These are phyloP conservation scores for Aphelinus certus DNA, from an alignment of 1,140 invertebrate species.

Conservation along the genomic window DNA sequence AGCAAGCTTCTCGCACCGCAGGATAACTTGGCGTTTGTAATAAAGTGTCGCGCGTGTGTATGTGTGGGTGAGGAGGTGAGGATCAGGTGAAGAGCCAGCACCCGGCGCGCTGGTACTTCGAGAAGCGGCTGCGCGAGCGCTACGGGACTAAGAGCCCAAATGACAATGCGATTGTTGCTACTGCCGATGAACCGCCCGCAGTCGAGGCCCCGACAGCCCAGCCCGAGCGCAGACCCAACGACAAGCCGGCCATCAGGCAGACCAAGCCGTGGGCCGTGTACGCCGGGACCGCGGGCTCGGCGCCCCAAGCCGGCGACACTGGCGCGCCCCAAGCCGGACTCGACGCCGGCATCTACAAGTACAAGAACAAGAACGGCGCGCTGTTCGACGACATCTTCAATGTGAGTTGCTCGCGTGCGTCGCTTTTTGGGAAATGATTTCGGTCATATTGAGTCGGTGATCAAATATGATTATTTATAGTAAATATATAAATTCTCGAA, in stretches of 20 bases:
- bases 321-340: background rate
- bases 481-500: no score
- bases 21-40: no score
- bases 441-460: no score
- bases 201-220: background rate
- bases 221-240: background rate
- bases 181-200: background rate
- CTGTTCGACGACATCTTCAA: conserved; percentile 61
- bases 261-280: background rate
- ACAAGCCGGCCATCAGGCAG: background rate
- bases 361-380: conserved; percentile 38
- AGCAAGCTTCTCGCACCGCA: no score
- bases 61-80: background rate
- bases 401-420: conserved; percentile 41
- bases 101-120: conserved; percentile 40
- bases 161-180: conserved; percentile 23
- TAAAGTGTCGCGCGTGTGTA: no score
- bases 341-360: background rate
- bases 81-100: conserved; percentile 18
- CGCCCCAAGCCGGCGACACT: background rate
- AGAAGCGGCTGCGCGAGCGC: conserved; percentile 34
- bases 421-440: no score
- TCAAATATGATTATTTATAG: no score
- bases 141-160: conserved; percentile 8
- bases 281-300: background rate